Base-by-base conservation (phyloP, 2,888 invertebrate genomes). In the Clunio marinus region DNA sequence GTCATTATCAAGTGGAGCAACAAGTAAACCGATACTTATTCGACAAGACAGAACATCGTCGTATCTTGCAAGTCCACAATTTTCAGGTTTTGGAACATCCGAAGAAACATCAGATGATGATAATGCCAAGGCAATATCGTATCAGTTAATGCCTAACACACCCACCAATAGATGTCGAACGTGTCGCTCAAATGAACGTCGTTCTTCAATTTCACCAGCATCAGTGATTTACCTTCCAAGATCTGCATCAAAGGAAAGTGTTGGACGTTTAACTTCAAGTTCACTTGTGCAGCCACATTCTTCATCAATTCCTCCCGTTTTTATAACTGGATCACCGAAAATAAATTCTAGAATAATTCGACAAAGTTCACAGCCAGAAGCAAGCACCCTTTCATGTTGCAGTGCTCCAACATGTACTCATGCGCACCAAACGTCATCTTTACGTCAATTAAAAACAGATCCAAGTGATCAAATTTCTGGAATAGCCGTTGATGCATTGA, bases 401-500 rank as follows among this genome's bases (percentile, higher is more conserved):
- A 80, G 80, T 72, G 83, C 83, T 76, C 83, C 83, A 70, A 81
- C 83, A 75, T 87, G 87, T 76, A 86, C 85, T 74, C 81, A 83
- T 73, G 86, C 86, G 73, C 78, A 78, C 51, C 92, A 91, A 80
- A 89, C 91, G 76, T 93, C 93, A 45, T 68, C 68, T 68, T 81
- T 93, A 75, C 88, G 93, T 75, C 93, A 93, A 78, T 82, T 93
- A 69, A 84, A 91, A 72, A n/a, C n/a, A n/a, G 81, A 82, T 66
- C 87, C 88, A 57, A 86, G 86, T 71, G 93, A 93, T 76, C 91
- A 92, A 72, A 91, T 96, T 71, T 95, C 95, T 59, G 93, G 93
- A 76, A 96, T 97, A 75, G 96, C 96, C 22, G 94, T 94, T 63
- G 96, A 96, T 81, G 95, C 95, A 69, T 85, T 97, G 74, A 85